Base-by-base conservation (phyloP, 2,113 vertebrate species). In the Cebidichthys violaceus region DNA sequence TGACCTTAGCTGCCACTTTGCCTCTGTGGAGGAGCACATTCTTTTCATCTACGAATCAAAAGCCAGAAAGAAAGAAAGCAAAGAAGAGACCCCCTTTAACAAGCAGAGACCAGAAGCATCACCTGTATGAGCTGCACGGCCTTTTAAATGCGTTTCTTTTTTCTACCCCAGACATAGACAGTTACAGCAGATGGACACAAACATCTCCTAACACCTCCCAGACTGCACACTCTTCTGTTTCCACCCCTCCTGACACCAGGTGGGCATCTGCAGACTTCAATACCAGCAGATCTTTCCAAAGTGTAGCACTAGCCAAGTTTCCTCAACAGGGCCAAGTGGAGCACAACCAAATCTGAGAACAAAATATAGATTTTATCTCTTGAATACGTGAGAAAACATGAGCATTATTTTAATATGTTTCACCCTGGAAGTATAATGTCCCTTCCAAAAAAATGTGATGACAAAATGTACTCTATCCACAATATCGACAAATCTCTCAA, bases 181-280 rank as follows among this genome's bases (percentile, higher is more conserved):
- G 54, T 67, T 9, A 52, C 18, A 78, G 64, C 82, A 90, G 70
- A 90, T 87, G 78, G 84, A 88, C 77, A 43, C 39, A 71, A 39
- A 80, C 65, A 65, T 76, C 68, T 81, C 75, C 71, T 72, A 73
- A 73, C 54, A 68, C 77, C 66, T 66, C 60, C 57, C 79, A 86
- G 79, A 85, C 73, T 83, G 65, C 61, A 66, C 70, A 62, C 70
- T 81, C 64, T 79, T 73, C 50, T 86, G 66, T 80, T 86, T 75
- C 68, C 65, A 75, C 71, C 68, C 77, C 77, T 85, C 61, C 72
- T 86, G 84, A 82, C 75, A 86, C 72, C 82, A 89, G 79, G 85
- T 83, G 83, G 85, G 74, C 67, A 87, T 87, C 77, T 88, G 88
- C 82, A 81, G 82, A 72, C 81, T 89, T 89, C 74, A 85, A 83